These are phyloP conservation scores for Bembecia ichneumoniformis DNA, from an alignment of 2,888 invertebrate genomes.

Conservation along the genomic window DNA sequence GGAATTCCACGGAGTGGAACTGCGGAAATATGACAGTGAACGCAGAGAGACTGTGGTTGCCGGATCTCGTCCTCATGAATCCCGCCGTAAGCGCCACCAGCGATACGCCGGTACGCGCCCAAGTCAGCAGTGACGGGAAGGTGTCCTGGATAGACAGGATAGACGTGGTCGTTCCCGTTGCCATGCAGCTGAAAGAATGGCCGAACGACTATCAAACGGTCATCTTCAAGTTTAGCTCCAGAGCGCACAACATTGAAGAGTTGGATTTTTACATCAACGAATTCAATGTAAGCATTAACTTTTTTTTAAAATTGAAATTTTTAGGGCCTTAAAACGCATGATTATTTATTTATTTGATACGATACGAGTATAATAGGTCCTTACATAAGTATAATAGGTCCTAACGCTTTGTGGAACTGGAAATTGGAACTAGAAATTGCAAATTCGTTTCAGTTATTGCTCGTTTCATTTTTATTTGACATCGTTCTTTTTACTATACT, in stretches of 20 bases:
- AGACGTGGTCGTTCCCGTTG: conserved; percentile 40
- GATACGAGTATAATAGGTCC: no score
- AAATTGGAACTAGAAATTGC: no score
- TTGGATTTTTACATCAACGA: conserved; percentile 46
- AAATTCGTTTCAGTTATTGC: no score
- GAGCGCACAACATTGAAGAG: conserved; percentile 76
- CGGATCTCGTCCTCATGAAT: conserved; percentile 81
- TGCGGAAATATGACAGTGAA: conserved; percentile 74
- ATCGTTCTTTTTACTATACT: no score
- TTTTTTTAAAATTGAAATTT: no score
- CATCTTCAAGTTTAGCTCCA: conserved; percentile 79
- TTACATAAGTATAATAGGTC: no score
- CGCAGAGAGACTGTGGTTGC: conserved; percentile 84
- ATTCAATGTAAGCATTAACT: conserved; percentile 21
- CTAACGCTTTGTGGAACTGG: no score
- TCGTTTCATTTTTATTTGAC: no score
- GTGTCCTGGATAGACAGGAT: conserved; percentile 52
- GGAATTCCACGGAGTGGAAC: conserved; percentile 78
- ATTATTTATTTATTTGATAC: no score
- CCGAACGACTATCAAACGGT: conserved; percentile 82
- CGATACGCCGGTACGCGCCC: conserved; percentile 77
- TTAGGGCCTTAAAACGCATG: no score
- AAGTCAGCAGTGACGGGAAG: conserved; percentile 75
- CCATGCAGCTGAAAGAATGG: conserved; percentile 74
- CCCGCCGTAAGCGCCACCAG: conserved; percentile 75